These are phyloP conservation scores for Felis chaus DNA, from an alignment of 2,113 vertebrate genomes.

Conservation along the genomic window DNA sequence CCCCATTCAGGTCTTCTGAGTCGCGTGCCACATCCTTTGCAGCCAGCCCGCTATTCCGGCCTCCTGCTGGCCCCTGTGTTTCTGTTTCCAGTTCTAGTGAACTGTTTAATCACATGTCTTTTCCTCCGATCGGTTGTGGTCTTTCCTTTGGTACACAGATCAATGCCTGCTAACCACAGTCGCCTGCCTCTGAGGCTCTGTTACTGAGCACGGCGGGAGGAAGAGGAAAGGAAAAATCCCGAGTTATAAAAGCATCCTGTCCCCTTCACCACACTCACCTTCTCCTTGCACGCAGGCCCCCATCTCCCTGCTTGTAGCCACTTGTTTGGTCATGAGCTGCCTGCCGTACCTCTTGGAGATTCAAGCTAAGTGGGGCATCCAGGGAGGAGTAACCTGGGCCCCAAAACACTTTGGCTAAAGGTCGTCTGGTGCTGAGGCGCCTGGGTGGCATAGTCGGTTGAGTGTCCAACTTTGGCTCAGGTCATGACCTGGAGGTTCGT, in stretches of 20 bases:
- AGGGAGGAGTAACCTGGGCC: not conserved
- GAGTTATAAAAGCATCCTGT: not conserved
- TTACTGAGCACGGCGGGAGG: not conserved
- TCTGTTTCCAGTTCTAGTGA: slow-evolving; percentile 65
- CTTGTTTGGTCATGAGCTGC: not conserved
- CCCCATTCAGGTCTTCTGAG: not conserved
- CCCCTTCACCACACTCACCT: fast-evolving
- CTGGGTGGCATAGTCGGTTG: no score
- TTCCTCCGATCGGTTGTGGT: slow-evolving; percentile 66
- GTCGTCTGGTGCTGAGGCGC: not conserved
- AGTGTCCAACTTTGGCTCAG: no score
- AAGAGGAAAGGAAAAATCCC: not conserved
- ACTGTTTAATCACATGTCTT: slow-evolving; percentile 75
- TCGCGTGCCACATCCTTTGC: not conserved
- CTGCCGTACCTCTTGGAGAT: not conserved
- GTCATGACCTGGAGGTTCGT: no score
- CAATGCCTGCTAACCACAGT: slow-evolving; percentile 76
- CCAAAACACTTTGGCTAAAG: not conserved
- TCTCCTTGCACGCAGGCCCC: not conserved
- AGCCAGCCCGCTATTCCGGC: not conserved
- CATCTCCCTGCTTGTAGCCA: not conserved
- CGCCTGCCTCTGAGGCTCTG: slow-evolving; percentile 17
- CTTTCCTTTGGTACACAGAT: slow-evolving; percentile 78
- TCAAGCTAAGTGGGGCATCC: not conserved
- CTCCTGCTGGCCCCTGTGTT: slow-evolving; percentile 27